Conservation (phyloP, 2,888 invertebrate species). For the Cantharis rufa region DNA sequence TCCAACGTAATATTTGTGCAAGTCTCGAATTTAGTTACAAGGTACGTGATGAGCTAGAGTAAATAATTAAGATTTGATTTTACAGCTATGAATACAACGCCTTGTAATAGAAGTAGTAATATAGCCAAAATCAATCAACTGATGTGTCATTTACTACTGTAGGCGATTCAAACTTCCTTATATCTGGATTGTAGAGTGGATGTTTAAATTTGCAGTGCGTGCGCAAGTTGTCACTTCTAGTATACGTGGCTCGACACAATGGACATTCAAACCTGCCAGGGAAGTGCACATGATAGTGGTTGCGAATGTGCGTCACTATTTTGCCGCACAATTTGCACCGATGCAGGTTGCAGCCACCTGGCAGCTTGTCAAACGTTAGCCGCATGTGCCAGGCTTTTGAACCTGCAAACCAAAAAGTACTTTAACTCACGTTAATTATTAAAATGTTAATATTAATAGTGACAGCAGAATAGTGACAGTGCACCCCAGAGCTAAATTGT, state of each 20-base stretch:
- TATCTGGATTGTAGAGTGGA: conserved; percentile 84
- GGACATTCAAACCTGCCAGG: conserved; percentile 91
- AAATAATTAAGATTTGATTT: conserved; percentile 19
- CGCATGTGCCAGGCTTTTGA: conserved; percentile 95
- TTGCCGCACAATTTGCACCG: conserved; percentile 93
- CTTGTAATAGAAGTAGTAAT: conserved; percentile 52
- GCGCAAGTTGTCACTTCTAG: conserved; percentile 89
- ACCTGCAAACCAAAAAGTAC: conserved; percentile 69
- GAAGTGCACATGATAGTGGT: conserved; percentile 93
- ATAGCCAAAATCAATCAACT: conserved; percentile 58
- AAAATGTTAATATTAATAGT: conserved; percentile 41
- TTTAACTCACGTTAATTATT: conserved; percentile 35
- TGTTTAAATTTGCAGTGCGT: conserved; percentile 93
- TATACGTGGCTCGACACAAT: conserved; percentile 88
- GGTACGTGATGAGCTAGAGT: conserved; percentile 31
- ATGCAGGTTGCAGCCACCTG: conserved; percentile 91
- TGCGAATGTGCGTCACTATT: conserved; percentile 92
- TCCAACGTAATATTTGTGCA: conserved; percentile 36
- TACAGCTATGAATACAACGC: conserved; percentile 49
- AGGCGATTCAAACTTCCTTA: conserved; percentile 82
- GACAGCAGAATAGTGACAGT: conserved; percentile 56
- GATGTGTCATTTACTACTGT: conserved; percentile 60
- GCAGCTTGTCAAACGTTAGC: conserved; percentile 91
- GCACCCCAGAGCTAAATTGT: conserved; percentile 54
- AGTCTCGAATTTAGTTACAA: conserved; percentile 31